phyloP scores from a whole-genome alignment of 2,888 invertebrate species.

The Hesperia comma region DNA sequence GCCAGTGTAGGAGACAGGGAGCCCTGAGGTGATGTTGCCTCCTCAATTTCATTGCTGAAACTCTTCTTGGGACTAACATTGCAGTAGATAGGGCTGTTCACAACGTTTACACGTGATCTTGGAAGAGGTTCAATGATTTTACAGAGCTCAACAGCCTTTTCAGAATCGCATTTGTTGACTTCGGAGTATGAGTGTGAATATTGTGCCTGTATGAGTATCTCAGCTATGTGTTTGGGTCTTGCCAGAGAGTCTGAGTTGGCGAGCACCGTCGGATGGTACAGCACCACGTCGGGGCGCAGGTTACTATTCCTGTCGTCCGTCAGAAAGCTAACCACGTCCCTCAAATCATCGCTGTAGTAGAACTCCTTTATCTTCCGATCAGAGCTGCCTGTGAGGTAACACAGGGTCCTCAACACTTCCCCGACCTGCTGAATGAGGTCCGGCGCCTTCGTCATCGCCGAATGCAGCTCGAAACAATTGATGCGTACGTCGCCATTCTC shows the following conservation, averaged over 20 bases:
- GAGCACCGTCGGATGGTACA: conserved; percentile 78
- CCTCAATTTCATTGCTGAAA: conserved; percentile 46
- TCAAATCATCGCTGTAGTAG: conserved; percentile 71
- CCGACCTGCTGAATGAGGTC: conserved; percentile 66
- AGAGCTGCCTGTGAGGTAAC: conserved; percentile 49
- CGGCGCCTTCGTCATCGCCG: conserved; percentile 34
- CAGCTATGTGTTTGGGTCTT: conserved; percentile 53
- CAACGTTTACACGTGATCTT: conserved; percentile 55
- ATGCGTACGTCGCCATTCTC: conserved; percentile 66
- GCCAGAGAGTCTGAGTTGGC: conserved; percentile 64
- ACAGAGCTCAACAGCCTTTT: conserved; percentile 69
- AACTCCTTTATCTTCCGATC: conserved; percentile 55
- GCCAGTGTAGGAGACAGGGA: conserved; percentile 74
- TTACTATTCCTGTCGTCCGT: conserved; percentile 60
- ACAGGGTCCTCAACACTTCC: conserved; percentile 58
- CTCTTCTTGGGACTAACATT: conserved; percentile 63
- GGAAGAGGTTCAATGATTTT: conserved; percentile 63
- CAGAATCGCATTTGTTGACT: conserved; percentile 74
- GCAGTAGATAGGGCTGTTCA: conserved; percentile 69
- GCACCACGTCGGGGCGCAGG: conserved; percentile 69
- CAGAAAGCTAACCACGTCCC: conserved; percentile 66
- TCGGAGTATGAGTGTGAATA: conserved; percentile 52
- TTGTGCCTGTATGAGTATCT: conserved; percentile 59
- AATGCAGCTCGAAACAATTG: conserved; percentile 67
- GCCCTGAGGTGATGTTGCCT: conserved; percentile 48